These are phyloP conservation scores for Geotrupes spiniger DNA, from an alignment of 2,888 invertebrate genomes.

Conservation along the genomic window DNA sequence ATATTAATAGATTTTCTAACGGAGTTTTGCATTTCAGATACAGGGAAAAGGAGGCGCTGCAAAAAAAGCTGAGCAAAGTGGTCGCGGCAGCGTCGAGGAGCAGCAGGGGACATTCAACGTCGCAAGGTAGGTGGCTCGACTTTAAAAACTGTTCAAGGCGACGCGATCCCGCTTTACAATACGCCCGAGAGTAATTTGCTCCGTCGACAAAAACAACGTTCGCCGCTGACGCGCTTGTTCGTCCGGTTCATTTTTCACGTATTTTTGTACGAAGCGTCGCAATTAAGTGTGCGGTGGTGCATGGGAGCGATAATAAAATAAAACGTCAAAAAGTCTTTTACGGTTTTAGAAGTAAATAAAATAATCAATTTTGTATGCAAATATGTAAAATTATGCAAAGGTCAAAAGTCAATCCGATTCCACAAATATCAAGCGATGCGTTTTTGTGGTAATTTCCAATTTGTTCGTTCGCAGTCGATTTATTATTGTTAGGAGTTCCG, in stretches of 20 bases:
- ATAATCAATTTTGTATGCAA: too few relatives aligned
- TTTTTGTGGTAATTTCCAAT: too few relatives aligned
- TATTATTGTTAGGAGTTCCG: too few relatives aligned
- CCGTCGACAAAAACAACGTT: conserved; percentile 13
- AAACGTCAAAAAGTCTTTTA: too few relatives aligned
- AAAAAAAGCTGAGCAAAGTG: conserved; percentile 52
- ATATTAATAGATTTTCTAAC: conserved; percentile 15
- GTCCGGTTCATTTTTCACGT: conserved; percentile 10
- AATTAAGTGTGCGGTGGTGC: too few relatives aligned
- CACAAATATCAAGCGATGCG: too few relatives aligned
- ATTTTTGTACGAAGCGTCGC: too few relatives aligned
- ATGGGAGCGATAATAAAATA: too few relatives aligned
- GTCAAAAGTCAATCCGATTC: too few relatives aligned
- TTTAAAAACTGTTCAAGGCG: conserved; percentile 7
- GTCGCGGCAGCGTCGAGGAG: conserved; percentile 34
- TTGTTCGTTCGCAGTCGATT: too few relatives aligned
- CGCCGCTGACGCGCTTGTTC: conserved; percentile 18
- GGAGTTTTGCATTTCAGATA: conserved; percentile 45
- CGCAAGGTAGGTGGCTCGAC: conserved; percentile 27
- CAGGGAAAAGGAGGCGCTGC: conserved; percentile 53
- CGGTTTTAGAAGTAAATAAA: too few relatives aligned
- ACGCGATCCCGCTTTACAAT: conserved; percentile 15
- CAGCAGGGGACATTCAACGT: conserved; percentile 26
- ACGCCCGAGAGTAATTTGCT: conserved; percentile 16
- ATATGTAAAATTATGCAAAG: too few relatives aligned